A percentile compares a stretch with the other conserved stretches of the same genome.
These are phyloP conservation scores for Podargus strigoides DNA, from an alignment of 2,797 vertebrate genomes.

Conservation along the genomic window DNA sequence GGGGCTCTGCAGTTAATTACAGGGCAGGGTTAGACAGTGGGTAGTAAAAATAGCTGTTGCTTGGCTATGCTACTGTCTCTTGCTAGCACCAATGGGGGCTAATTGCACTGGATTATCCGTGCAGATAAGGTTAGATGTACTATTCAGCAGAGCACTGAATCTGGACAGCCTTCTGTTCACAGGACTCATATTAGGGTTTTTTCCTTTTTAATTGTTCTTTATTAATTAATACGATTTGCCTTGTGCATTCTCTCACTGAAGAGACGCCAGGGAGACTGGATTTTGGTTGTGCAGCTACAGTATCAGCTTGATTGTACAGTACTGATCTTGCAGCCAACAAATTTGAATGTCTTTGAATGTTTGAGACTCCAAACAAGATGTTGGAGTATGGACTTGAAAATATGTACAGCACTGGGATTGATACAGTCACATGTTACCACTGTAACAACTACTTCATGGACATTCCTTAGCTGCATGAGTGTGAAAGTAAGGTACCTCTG, in stretches of 20 bases:
- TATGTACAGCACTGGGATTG: not conserved
- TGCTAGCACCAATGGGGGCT: not conserved
- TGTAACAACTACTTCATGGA: not conserved
- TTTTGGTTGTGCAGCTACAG: not conserved
- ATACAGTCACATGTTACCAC: not conserved
- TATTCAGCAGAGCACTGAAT: not conserved
- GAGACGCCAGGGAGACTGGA: not conserved
- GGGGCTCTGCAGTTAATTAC: conserved; percentile 23
- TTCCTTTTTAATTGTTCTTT: not conserved
- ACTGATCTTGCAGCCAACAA: not conserved
- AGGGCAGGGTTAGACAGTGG: not conserved
- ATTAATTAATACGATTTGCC: not conserved
- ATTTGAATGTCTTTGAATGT: not conserved
- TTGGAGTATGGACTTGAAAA: not conserved
- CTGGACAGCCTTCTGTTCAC: not conserved
- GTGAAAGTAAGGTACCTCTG: not conserved
- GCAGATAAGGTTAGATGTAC: not conserved
- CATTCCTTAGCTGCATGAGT: not conserved
- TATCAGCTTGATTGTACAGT: not conserved
- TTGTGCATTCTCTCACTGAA: not conserved
- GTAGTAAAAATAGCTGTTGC: not conserved
- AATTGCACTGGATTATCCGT: not conserved
- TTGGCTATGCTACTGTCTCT: not conserved
- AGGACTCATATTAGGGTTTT: not conserved
- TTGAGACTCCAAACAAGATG: not conserved